Base-by-base conservation (phyloP, 1,140 invertebrate genomes). In the Drepana arcuata region DNA sequence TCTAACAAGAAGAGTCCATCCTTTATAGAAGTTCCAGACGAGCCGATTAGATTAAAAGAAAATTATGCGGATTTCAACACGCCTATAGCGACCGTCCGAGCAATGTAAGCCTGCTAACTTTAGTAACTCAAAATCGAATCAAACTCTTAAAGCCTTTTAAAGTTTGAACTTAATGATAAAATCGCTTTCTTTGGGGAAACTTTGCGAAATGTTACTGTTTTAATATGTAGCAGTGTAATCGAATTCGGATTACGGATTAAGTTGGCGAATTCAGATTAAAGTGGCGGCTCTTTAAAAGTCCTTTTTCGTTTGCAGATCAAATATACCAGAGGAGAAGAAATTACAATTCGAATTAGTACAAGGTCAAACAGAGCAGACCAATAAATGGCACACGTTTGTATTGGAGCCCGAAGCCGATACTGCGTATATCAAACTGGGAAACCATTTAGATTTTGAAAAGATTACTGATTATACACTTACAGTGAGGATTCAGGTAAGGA, bases 1-100 rank as follows among this genome's bases (percentile, higher is more conserved):
- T 93, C 93, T 1, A 90, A 93, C 61, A 95, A 94, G 72, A 94
- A 95, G 74, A 90, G 93, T 24, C 95, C 95, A 28, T 86, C 83
- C 23, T 93, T 93, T 54, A 84, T 87, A 28, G 80, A 86, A 40
- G 78, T 86, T 35, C 86, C 86, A 7, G 50, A 77, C 28, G 74
- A 84, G 2, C 86, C 87, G 34, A 91, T 94, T 39, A 79, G 78
- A 42, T 78, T 95, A 14, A 85, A 85, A 41, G 94, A 95, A 82
- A 90, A 92, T 74, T 88, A 89, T 31, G 87, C 77, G 7, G 86
- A 93, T 68, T 93, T 88, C 53, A 86, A 87, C 10, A 75, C 77
- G 13, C 86, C 87, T 7, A 89, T 95, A 40, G 88, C 88, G 2
- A 90, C 85, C 2, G 63, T 95, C 1, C 85, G 83, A 42, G 93